Conservation (phyloP, 1,140 invertebrate genomes). For the Eciton burchellii region DNA sequence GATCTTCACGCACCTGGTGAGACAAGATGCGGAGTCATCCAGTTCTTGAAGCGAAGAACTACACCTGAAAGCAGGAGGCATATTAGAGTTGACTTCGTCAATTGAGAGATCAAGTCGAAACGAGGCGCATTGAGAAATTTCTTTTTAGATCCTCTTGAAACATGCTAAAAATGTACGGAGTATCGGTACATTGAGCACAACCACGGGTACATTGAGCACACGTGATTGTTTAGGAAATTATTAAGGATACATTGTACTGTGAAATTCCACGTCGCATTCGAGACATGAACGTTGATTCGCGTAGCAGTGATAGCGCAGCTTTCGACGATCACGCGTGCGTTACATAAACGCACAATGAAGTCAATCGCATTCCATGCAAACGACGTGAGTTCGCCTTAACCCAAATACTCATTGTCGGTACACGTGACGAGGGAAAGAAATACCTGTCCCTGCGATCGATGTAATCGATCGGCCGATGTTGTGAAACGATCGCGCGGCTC, state of each 20-base stretch:
- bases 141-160: neutral
- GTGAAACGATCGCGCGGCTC: neutral
- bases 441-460: slow-evolving; percentile 29
- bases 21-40: neutral
- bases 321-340: slow-evolving; percentile 38
- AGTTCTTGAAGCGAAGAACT: neutral
- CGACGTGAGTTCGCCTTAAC: slow-evolving; percentile 40
- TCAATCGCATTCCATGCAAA: neutral
- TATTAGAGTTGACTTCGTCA: neutral
- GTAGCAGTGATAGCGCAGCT: slow-evolving; percentile 4
- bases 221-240: neutral
- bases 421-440: neutral
- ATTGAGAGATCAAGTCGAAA: neutral
- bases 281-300: slow-evolving; percentile 15
- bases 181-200: neutral
- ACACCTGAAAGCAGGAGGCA: slow-evolving; percentile 24
- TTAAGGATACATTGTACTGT: neutral
- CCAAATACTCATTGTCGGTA: slow-evolving; percentile 28
- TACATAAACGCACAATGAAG: slow-evolving; percentile 13
- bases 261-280: slow-evolving; percentile 6
- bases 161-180: neutral
- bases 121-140: neutral
- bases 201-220: slow-evolving; percentile 4
- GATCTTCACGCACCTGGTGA: neutral
- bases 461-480: neutral